phyloP scores from a whole-genome alignment of 2,797 vertebrate genomes.

The Somateria mollissima region DNA sequence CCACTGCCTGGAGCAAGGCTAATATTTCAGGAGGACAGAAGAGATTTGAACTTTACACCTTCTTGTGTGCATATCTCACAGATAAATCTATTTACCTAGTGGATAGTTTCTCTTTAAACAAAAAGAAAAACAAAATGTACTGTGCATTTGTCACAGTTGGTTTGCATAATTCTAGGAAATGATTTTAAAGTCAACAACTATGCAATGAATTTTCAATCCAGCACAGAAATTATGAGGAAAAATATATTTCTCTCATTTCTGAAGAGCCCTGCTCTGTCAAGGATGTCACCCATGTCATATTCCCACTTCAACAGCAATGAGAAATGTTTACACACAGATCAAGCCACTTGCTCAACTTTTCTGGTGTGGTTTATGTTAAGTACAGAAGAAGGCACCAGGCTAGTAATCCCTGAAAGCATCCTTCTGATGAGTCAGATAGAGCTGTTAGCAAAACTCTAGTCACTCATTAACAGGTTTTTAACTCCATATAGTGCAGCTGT shows the following conservation, averaged over 20 bases:
- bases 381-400: conserved; percentile 23
- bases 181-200: neutral
- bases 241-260: neutral
- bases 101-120: conserved; percentile 6
- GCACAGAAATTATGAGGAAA: neutral
- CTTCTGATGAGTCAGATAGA: conserved; percentile 36
- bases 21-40: neutral
- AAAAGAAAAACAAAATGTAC: neutral
- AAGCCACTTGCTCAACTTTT: conserved; percentile 16
- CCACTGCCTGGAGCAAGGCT: neutral
- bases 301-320: neutral
- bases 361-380: conserved; percentile 37
- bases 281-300: neutral
- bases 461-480: neutral
- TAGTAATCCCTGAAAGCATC: conserved; percentile 48
- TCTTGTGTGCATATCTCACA: neutral
- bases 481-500: conserved; percentile 1
- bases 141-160: neutral
- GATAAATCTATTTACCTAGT: neutral
- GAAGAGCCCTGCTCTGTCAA: neutral
- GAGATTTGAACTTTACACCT: conserved; percentile 25
- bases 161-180: neutral
- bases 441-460: conserved; percentile 6
- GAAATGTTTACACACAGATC: conserved; percentile 11
- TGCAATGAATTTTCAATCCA: neutral